These are phyloP conservation scores for Dasypolia templi DNA, from an alignment of 2,888 invertebrate species.

Conservation along the genomic window DNA sequence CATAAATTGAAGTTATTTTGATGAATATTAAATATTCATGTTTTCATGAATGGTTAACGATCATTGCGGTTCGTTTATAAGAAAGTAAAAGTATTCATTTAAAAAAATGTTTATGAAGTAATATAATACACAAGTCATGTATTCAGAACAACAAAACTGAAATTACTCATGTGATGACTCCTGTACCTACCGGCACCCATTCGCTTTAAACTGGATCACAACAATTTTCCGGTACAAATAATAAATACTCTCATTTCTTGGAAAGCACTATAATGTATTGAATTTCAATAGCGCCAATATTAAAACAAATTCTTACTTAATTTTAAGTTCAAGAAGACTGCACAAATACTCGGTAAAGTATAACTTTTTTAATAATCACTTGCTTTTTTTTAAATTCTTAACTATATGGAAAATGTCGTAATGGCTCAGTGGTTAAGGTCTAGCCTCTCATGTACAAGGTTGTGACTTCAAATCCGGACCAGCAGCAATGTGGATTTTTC, in stretches of 20 bases:
- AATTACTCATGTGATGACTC: background rate
- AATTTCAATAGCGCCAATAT: background rate
- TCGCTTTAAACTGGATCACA: background rate
- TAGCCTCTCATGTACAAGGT: background rate
- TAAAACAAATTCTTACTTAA: background rate
- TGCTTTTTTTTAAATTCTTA: background rate
- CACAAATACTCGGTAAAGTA: background rate
- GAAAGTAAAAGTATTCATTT: background rate
- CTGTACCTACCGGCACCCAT: background rate
- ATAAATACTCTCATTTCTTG: background rate
- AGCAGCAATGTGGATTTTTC: background rate
- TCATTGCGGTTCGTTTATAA: constrained; percentile 50
- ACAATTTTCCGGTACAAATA: background rate
- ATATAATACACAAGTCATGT: background rate
- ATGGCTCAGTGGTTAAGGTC: background rate
- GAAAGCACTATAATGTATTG: background rate
- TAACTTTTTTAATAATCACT: no score
- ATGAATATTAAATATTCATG: constrained; percentile 56
- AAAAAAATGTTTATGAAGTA: background rate
- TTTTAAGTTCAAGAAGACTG: background rate
- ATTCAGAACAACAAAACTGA: background rate
- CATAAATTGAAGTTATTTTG: constrained; percentile 50
- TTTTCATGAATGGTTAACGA: constrained; percentile 47
- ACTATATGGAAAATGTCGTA: background rate
- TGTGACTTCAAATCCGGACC: background rate